A percentile compares a stretch with the other conserved stretches of the same genome.
These are phyloP conservation scores for Argya squamiceps DNA, from an alignment of 2,797 vertebrate species.

Conservation along the genomic window DNA sequence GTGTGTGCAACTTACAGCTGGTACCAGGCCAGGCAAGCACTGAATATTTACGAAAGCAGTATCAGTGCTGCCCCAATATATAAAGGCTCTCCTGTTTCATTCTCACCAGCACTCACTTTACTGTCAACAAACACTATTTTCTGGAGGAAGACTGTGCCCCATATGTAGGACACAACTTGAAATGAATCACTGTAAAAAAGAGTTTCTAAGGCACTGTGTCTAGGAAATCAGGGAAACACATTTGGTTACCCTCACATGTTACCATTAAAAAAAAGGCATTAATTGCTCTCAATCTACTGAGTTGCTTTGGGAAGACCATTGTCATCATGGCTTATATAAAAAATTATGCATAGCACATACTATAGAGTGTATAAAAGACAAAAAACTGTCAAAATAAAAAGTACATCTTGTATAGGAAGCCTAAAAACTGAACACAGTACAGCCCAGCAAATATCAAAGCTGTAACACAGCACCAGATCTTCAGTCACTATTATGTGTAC, in stretches of 20 bases:
- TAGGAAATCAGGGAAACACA: neutral
- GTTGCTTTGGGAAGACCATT: neutral
- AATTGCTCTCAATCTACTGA: neutral
- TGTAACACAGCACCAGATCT: neutral
- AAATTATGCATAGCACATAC: accelerated
- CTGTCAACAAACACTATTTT: neutral
- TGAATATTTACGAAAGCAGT: neutral
- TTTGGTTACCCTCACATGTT: neutral
- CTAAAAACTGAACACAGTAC: neutral
- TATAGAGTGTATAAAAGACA: neutral
- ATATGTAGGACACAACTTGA: neutral
- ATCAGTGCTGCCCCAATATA: neutral
- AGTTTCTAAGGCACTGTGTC: neutral
- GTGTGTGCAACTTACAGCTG: neutral
- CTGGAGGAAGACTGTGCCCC: neutral
- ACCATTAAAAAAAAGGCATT: neutral
- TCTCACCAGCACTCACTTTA: neutral
- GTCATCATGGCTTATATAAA: neutral
- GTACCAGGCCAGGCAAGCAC: neutral
- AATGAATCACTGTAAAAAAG: neutral
- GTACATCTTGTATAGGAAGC: neutral
- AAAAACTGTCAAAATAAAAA: neutral
- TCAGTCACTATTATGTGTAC: neutral
- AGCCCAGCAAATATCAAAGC: neutral
- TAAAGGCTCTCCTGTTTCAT: neutral